Base-by-base conservation (phyloP, 2,113 vertebrate genomes). In the Hyla sarda region DNA sequence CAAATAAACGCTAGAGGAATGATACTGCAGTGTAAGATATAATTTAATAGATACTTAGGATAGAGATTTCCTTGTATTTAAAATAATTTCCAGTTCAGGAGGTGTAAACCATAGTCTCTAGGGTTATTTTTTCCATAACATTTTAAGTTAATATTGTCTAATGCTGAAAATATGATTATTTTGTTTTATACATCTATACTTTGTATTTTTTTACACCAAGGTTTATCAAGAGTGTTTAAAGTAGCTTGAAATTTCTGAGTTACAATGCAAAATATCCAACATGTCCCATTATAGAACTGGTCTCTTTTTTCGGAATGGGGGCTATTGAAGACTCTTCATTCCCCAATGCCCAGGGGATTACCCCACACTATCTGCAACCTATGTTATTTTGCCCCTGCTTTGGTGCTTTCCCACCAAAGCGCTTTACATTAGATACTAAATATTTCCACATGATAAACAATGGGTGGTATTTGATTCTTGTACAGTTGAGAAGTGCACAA, bases 31-130 rank as follows among this genome's bases (percentile, higher is more conserved):
- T 30, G 37, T 81, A 17, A 62, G 19, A 19, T 37, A 47, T 81
- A 81, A 81, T 81, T 60, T 81, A 81, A 81, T 81, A 81, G 78
- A 62, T 17, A 65, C 56, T 62, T 65, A 45, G n/a, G 37, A 45
- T 47, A 32, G 16, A 32, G 19, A 54, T 77, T 77, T 77, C 9
- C 25, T 76, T 76, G 47, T 30, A 50, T 76, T 76, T 69, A 69
- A 14, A 76, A 52, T 52, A 76, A 76, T 50, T 28, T 76, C 47
- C 3, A 52, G 25, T 76, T 76, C 25, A 11, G 12, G n/a, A 50
- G 4, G 74, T 50, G 47, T 10, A 14, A 50, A 47, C 8, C 74
- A 76, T 4, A 17, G 16, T 4, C 65, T 28, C 30, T n/a, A 19
- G 14, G 25, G 32, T 69, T 69, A 67, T 37, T 69, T 69, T 71